Percentiles rank a stretch among this genome's conserved stretches.
These are phyloP conservation scores for Zhuqinia jingwanae DNA, from an alignment of 2,888 invertebrate genomes.

Conservation along the genomic window DNA sequence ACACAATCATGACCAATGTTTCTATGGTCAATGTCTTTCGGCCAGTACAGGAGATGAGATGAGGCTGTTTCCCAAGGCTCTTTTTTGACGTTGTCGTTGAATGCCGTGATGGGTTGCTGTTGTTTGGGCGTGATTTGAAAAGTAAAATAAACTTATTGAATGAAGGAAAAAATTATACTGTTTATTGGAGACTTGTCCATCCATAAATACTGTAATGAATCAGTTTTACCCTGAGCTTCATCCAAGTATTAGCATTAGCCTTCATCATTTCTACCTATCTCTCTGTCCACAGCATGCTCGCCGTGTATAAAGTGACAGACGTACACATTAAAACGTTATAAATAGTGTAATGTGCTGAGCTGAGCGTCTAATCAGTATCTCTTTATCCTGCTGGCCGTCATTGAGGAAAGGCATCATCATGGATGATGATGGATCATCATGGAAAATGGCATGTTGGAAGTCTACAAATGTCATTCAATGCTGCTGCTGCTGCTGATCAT, in stretches of 20 bases:
- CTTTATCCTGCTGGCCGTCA: constrained; percentile 6
- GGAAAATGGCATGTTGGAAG: constrained; percentile 29
- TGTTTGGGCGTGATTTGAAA: constrained; percentile 10
- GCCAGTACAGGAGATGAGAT: constrained; percentile 33
- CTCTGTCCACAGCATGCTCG: background rate
- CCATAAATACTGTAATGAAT: constrained; percentile 33
- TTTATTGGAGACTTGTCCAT: constrained; percentile 45
- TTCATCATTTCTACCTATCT: constrained; percentile 11
- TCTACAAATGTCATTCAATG: constrained; percentile 36
- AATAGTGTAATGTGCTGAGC: background rate
- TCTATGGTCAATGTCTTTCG: constrained; percentile 69
- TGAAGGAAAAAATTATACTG: constrained; percentile 9
- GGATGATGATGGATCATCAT: constrained; percentile 53
- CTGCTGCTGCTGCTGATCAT: background rate
- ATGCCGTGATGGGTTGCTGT: constrained; percentile 11
- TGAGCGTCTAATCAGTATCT: background rate
- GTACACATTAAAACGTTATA: background rate
- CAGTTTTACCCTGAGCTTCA: constrained; percentile 54
- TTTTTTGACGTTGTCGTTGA: constrained; percentile 44
- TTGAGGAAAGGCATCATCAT: constrained; percentile 26
- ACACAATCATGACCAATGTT: constrained; percentile 47
- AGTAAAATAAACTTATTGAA: constrained; percentile 39
- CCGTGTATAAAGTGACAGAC: background rate
- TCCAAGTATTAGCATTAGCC: constrained; percentile 51
- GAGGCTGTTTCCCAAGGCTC: constrained; percentile 46